Base-by-base conservation (phyloP, 2,113 vertebrate species). In the Henicopernis longicauda region DNA sequence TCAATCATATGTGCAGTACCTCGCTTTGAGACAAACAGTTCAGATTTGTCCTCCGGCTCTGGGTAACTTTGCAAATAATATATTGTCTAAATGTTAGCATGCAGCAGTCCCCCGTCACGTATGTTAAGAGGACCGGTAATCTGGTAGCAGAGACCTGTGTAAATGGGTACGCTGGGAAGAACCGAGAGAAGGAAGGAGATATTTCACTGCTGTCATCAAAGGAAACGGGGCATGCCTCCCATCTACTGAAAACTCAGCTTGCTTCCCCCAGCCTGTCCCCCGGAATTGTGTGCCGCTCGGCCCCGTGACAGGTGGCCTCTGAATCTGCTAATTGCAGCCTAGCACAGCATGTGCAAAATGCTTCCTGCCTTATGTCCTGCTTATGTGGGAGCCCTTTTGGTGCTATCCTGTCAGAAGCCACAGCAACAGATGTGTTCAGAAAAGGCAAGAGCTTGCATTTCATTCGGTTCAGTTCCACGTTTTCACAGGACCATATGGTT, bases 401-500 rank as follows among this genome's bases (percentile, higher is more conserved):
- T 84, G 89, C 82, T 18, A 26, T 19, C 67, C 72, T 44, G 66
- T 54, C 79, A 65, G 87, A 42, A 90, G 74, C 57, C 90, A 4
- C 83, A 18, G 92, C 82, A 85, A 8, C 91, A 95, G 93, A 61
- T 90, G 86, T 21, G 79, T 31, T 76, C 89, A 92, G 94, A 57
- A 92, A 94, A 90, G 93, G 86, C 83, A 58, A 80, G 93, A 86
- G 96, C 73, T 65, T 38, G 61, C 72, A 5, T 93, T 74, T 80
- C 67, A 54, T 74, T 92, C 58, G 26, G 83, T 55, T 80, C 49
- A 3, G 50, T 54, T 70, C 82, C 49, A 7, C 66, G 23, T 76
- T 94, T 66, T 70, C 85, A 26, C 49, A 21, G 89, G 83, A 52
- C 91, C 85, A 87, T 74, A 67, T 91, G 94, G 92, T 93, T 95